These are phyloP conservation scores for Leptinotarsa haldemani DNA, from an alignment of 2,888 invertebrate genomes.

Conservation along the genomic window DNA sequence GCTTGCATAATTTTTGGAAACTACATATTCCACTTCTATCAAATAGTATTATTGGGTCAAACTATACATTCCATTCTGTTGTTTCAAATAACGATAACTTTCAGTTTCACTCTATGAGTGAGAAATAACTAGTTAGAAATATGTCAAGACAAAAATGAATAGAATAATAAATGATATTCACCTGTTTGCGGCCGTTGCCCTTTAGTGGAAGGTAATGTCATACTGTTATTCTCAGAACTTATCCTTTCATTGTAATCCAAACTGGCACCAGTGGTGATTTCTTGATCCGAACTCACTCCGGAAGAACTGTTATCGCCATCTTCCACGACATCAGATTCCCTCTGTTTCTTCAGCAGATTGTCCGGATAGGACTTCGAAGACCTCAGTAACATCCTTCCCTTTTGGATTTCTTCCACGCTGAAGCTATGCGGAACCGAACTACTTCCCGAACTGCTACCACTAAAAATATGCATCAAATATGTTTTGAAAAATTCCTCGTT, in stretches of 20 bases:
- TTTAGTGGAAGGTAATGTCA: slow-evolving; percentile 56
- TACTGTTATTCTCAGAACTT: slow-evolving; percentile 47
- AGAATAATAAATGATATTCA: slow-evolving; percentile 47
- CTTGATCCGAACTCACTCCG: slow-evolving; percentile 89
- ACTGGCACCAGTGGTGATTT: slow-evolving; percentile 71
- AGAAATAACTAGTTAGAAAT: too few relatives aligned
- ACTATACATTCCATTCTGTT: too few relatives aligned
- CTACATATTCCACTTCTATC: too few relatives aligned
- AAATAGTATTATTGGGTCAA: too few relatives aligned
- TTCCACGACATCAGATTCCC: slow-evolving; percentile 69
- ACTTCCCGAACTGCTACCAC: slow-evolving; percentile 77
- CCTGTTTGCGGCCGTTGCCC: slow-evolving; percentile 58
- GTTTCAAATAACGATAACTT: too few relatives aligned
- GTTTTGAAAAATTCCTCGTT: too few relatives aligned
- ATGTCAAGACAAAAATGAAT: background rate
- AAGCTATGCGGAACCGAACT: slow-evolving; percentile 86
- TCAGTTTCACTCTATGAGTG: too few relatives aligned
- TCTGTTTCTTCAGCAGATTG: slow-evolving; percentile 74
- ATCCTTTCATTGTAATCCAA: slow-evolving; percentile 63
- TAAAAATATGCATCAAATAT: slow-evolving; percentile 51
- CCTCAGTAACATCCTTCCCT: slow-evolving; percentile 85
- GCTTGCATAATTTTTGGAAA: too few relatives aligned
- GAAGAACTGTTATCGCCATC: slow-evolving; percentile 91
- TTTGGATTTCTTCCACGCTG: slow-evolving; percentile 90
- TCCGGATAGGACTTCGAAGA: slow-evolving; percentile 90